Conservation (phyloP, 2,888 invertebrate species). For the Stenurella melanura region DNA sequence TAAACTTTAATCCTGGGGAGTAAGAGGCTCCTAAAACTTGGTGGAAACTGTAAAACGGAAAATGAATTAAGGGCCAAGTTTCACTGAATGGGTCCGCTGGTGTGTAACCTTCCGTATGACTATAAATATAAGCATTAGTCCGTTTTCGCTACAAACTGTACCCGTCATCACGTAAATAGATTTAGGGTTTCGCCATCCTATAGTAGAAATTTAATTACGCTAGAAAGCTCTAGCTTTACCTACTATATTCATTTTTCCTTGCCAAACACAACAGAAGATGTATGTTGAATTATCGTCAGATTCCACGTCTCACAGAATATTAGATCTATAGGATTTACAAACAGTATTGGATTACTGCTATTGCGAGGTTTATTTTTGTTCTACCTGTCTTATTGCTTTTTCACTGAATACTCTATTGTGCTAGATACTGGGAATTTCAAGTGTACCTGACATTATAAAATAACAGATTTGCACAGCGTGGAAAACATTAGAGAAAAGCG, state of each 20-base stretch:
- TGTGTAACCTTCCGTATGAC: not conserved
- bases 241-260: not conserved
- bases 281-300: not conserved
- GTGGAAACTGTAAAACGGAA: not conserved
- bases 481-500: too few relatives aligned
- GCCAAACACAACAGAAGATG: not conserved
- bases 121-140: slow-evolving; percentile 7
- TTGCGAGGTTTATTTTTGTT: not conserved
- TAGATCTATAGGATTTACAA: not conserved
- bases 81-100: not conserved
- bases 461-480: not conserved
- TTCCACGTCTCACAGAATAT: not conserved
- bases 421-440: too few relatives aligned
- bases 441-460: not conserved
- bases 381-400: not conserved
- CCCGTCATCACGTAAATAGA: slow-evolving; percentile 1
- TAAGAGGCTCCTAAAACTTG: not conserved
- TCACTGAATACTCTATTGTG: not conserved
- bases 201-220: not conserved
- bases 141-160: not conserved
- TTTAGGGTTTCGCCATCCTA: not conserved
- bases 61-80: slow-evolving; percentile 7
- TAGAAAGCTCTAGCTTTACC: not conserved
- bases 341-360: not conserved
- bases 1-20: not conserved